Evolutionary conservation across 2,113 vertebrate species (phyloP).

Genomic region (Nannospalax galili): DNA sequence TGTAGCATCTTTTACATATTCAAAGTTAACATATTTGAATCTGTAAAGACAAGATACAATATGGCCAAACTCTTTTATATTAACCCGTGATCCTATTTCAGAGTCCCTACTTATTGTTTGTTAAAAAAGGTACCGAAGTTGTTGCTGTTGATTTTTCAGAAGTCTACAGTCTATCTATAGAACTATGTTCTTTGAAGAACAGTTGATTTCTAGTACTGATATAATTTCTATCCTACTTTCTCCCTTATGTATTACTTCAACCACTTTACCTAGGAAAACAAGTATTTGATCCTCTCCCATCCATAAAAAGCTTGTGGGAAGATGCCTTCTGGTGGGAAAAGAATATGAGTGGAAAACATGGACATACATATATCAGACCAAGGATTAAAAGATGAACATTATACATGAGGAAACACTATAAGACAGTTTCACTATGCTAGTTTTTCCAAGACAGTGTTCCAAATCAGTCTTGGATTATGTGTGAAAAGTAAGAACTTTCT

Average conservation of each 20-base stretch:
- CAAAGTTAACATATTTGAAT: not conserved
- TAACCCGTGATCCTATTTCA: not conserved
- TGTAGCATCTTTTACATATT: not conserved
- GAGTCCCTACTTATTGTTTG: not conserved
- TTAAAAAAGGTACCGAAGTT: not conserved
- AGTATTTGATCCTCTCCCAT: slow-evolving; percentile 1
- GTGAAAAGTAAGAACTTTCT: slow-evolving; percentile 78
- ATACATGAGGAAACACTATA: slow-evolving; percentile 68
- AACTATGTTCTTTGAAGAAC: not conserved
- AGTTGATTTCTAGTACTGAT: not conserved
- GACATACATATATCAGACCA: slow-evolving; percentile 63
- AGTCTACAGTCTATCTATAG: not conserved
- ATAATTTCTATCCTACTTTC: not conserved
- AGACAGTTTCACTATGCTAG: slow-evolving; percentile 60
- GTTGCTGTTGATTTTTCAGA: not conserved
- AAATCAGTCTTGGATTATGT: slow-evolving; percentile 77
- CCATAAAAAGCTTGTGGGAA: slow-evolving; percentile 22
- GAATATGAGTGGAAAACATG: slow-evolving; percentile 68
- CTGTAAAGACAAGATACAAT: not conserved
- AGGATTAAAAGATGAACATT: slow-evolving; percentile 76
- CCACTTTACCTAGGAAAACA: not conserved
- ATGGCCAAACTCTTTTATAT: not conserved
- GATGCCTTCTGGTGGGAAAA: slow-evolving; percentile 56
- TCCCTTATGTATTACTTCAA: not conserved
- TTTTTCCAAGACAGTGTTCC: slow-evolving; percentile 74